Base-by-base conservation (phyloP, 2,888 invertebrate genomes). In the Macrosiphum euphorbiae region DNA sequence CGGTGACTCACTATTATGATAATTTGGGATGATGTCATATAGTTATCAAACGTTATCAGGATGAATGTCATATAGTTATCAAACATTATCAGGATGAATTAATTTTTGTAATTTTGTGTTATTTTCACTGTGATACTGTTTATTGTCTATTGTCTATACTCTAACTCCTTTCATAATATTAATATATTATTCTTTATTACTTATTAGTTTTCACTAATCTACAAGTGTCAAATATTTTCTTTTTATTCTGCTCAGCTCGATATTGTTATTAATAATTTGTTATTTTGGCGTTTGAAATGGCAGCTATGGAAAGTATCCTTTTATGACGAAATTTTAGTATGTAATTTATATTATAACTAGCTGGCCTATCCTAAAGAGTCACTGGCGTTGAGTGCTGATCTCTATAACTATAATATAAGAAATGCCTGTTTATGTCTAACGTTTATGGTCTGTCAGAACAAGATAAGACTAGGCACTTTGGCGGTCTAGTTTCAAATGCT, bases 271-370 rank as follows among this genome's bases (percentile, higher is more conserved):
- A 61, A 89, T 61, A 89, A 61, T 44, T 61, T 16, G 24, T 67
- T n/a, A 3, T 67, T 89, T 55, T 35, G 58, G 0, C 13, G 28
- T 50, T 55, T 86, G 28, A 35, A 35, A 90, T 90, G 61, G 97
- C 98, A 95, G 97, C 97, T 95, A 98, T 98, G 98, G 98, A 98
- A 97, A 98, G 98, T 98, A 98, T 98, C 98, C 98, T 98, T 98
- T 97, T 84, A 78, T 50, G 28, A 58, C 13, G 26, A 41, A 86
- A 55, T 41, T 28, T 1, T 58, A 41, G 26, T 84, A 55, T 52
- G 50, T 84, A 35, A 98, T 96, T 98, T 99, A 20, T 55, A 55
- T 20, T 55, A 20, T 55, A 55, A 20, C 20, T 55, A 20, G 16
- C 20, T 20, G 55, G 16, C 5, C 55, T 1, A 0, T 55, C 13